Evolutionary conservation across 2,797 vertebrate species (phyloP).

Genomic region (Acestrorhynchus altus): DNA sequence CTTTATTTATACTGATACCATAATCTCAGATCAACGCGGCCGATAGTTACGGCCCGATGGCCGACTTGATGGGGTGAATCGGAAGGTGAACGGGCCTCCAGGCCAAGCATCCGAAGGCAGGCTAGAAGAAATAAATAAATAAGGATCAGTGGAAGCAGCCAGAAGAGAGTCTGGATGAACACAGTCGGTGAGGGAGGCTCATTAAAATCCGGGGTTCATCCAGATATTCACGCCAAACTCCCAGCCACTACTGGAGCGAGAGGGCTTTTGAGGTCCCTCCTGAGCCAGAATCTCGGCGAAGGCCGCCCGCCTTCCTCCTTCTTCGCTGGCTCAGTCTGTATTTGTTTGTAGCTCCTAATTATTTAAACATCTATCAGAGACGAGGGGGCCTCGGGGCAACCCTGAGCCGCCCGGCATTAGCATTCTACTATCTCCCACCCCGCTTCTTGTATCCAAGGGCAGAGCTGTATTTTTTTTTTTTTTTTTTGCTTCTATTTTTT

Average conservation of each 20-base stretch:
- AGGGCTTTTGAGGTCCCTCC: slow-evolving; percentile 3
- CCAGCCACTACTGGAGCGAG: slow-evolving; percentile 2
- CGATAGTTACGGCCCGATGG: slow-evolving; percentile 39
- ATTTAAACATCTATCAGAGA: slow-evolving; percentile 58
- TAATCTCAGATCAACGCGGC: slow-evolving; percentile 55
- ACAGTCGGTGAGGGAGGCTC: slow-evolving; percentile 41
- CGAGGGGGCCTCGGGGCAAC: slow-evolving; percentile 24
- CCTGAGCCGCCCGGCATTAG: slow-evolving; percentile 50
- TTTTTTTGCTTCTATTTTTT: neutral
- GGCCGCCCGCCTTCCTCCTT: slow-evolving; percentile 3
- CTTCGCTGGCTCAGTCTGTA: slow-evolving; percentile 35
- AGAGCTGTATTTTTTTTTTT: slow-evolving; percentile 43
- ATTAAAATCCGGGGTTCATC: slow-evolving; percentile 47
- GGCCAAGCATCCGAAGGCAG: neutral
- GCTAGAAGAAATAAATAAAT: slow-evolving; percentile 9
- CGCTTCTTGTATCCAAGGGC: slow-evolving; percentile 49
- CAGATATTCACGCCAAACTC: slow-evolving; percentile 23
- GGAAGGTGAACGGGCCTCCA: slow-evolving; percentile 11
- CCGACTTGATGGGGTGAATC: slow-evolving; percentile 26
- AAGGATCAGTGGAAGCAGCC: slow-evolving; percentile 24
- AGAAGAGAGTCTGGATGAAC: slow-evolving; percentile 35
- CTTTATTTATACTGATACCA: slow-evolving; percentile 52
- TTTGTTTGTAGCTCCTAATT: slow-evolving; percentile 62
- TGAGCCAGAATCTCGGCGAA: slow-evolving; percentile 19
- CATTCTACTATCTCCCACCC: slow-evolving; percentile 44